Evolutionary conservation across 2,888 invertebrate species (phyloP).

Genomic region (Lithodes maja): DNA sequence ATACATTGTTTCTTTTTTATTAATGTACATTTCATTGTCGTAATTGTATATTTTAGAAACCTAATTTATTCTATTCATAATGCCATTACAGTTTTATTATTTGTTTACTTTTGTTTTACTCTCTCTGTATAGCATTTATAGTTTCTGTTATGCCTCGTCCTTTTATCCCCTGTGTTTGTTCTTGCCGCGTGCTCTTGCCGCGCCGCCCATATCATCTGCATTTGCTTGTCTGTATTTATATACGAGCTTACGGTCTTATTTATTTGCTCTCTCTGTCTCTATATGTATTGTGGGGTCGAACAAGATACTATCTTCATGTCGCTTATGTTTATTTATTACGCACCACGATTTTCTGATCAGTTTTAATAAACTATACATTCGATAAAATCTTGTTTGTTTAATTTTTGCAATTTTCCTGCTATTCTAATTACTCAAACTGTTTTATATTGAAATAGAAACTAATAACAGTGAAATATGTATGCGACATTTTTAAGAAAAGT

Average conservation of each 20-base stretch:
- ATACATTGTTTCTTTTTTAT: too few species aligned
- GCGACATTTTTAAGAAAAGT: too few species aligned
- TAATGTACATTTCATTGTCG: too few species aligned
- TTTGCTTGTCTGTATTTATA: not conserved
- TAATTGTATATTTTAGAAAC: too few species aligned
- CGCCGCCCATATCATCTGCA: too few species aligned
- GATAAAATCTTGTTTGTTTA: conserved; percentile 1
- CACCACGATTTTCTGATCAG: conserved; percentile 2
- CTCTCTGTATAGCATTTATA: not conserved
- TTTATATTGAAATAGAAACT: too few species aligned
- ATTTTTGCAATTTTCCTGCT: not conserved
- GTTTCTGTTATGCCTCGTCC: too few species aligned
- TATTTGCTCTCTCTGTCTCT: not conserved
- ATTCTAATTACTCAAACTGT: too few species aligned
- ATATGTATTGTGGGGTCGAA: not conserved
- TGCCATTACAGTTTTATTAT: not conserved
- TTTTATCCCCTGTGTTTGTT: too few species aligned
- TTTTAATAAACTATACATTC: conserved; percentile 6
- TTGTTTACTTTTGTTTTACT: not conserved
- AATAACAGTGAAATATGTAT: too few species aligned
- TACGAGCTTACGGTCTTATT: not conserved
- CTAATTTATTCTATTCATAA: not conserved
- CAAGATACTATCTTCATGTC: not conserved
- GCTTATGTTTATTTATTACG: not conserved
- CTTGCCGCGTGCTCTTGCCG: too few species aligned